phyloP scores from a whole-genome alignment of 2,888 invertebrate species.

The Beris morrisii region DNA sequence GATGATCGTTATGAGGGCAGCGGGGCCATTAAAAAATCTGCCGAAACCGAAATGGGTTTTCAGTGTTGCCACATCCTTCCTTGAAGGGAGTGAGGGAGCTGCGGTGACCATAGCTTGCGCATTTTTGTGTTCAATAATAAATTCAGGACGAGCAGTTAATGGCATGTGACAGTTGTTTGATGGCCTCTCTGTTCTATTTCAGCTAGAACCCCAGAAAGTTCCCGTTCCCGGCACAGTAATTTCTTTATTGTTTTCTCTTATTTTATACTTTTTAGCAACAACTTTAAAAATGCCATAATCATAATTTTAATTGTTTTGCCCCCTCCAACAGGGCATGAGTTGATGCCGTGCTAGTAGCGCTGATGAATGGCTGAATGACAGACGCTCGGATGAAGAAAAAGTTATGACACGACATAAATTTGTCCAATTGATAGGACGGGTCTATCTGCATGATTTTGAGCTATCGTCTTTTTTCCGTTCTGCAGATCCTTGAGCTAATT shows the following conservation, averaged over 20 bases:
- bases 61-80: too few relatives aligned
- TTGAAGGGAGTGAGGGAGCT: too few relatives aligned
- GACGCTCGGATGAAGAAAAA: slow-evolving; percentile 22
- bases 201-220: background rate
- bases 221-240: slow-evolving; percentile 6
- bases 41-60: slow-evolving; percentile 13
- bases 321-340: slow-evolving; percentile 6
- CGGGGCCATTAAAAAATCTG: slow-evolving; percentile 35
- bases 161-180: slow-evolving; percentile 37
- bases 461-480: slow-evolving; percentile 1
- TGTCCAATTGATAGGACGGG: slow-evolving; percentile 32
- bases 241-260: slow-evolving; percentile 34
- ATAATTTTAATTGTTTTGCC: slow-evolving; percentile 38
- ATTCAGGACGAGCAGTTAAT: slow-evolving; percentile 36
- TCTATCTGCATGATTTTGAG: slow-evolving; percentile 12
- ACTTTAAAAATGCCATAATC: slow-evolving; percentile 37
- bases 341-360: background rate
- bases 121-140: slow-evolving; percentile 19
- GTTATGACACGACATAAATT: slow-evolving; percentile 39
- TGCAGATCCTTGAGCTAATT: slow-evolving; percentile 27
- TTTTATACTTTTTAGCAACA: slow-evolving; percentile 26
- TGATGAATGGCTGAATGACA: slow-evolving; percentile 28
- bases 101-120: background rate
- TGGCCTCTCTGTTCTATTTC: slow-evolving; percentile 17
- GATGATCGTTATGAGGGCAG: slow-evolving; percentile 36